These are phyloP conservation scores for Chelidonichthys spinosus DNA, from an alignment of 2,797 vertebrate genomes.

Conservation along the genomic window DNA sequence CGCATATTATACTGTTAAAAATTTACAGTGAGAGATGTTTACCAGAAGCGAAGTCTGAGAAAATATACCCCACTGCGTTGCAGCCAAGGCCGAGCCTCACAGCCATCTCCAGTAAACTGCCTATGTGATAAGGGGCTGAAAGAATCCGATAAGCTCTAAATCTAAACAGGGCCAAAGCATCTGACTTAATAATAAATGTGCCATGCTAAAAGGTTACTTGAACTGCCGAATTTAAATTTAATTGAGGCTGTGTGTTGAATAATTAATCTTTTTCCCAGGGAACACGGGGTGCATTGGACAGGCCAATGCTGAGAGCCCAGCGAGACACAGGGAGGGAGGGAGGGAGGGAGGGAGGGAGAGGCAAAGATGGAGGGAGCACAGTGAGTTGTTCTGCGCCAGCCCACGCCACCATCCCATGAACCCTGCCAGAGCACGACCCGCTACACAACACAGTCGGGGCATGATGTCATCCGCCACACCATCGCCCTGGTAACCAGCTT, in stretches of 20 bases:
- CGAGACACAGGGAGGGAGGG: conserved; percentile 37
- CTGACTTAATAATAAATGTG: conserved; percentile 82
- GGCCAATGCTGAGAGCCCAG: conserved; percentile 57
- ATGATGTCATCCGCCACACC: conserved; percentile 78
- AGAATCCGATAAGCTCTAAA: conserved; percentile 78
- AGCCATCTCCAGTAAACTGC: conserved; percentile 58
- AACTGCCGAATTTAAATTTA: conserved; percentile 84
- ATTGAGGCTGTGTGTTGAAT: conserved; percentile 83
- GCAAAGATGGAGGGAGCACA: conserved; percentile 59
- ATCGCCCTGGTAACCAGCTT: conserved; percentile 76
- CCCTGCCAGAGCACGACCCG: conserved; percentile 59
- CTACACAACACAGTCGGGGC: conserved; percentile 65
- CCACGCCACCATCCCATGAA: conserved; percentile 70
- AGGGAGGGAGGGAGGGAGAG: conserved; percentile 44
- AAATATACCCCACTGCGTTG: conserved; percentile 53
- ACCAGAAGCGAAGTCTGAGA: conserved; percentile 50
- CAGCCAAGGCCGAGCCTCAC: conserved; percentile 56
- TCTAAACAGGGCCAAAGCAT: conserved; percentile 83
- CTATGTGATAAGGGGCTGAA: conserved; percentile 73
- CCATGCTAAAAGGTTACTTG: conserved; percentile 84
- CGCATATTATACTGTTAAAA: conserved; percentile 10
- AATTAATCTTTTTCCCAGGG: conserved; percentile 83
- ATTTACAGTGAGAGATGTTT: conserved; percentile 56
- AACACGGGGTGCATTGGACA: conserved; percentile 73
- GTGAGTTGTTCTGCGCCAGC: conserved; percentile 50